phyloP scores from a whole-genome alignment of 2,113 vertebrate genomes.

The Gobius niger region DNA sequence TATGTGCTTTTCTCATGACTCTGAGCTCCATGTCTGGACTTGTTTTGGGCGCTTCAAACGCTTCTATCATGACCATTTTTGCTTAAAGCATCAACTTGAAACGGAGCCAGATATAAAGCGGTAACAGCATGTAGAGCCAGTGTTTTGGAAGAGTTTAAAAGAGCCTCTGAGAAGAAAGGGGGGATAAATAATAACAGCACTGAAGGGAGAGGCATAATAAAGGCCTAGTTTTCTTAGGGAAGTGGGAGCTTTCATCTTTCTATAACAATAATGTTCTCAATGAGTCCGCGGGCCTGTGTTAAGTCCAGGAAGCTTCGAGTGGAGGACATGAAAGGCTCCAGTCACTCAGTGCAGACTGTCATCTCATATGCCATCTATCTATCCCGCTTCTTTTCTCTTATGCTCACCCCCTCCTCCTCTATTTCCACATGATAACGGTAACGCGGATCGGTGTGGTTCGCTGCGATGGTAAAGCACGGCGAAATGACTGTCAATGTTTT shows the following conservation, averaged over 20 bases:
- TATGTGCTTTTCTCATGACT: slow-evolving; percentile 49
- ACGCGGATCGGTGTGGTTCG: slow-evolving; percentile 44
- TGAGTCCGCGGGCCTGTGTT: slow-evolving; percentile 65
- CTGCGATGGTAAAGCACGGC: slow-evolving; percentile 53
- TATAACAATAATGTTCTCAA: slow-evolving; percentile 76
- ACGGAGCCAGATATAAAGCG: slow-evolving; percentile 71
- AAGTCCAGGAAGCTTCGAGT: slow-evolving; percentile 69
- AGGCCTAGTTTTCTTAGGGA: slow-evolving; percentile 70
- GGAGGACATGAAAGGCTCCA: slow-evolving; percentile 73
- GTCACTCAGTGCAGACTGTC: slow-evolving; percentile 40
- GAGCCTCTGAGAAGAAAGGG: slow-evolving; percentile 71
- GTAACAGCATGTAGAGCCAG: slow-evolving; percentile 71
- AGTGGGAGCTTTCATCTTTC: slow-evolving; percentile 76
- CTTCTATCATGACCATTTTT: slow-evolving; percentile 68
- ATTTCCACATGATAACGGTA: slow-evolving; percentile 58
- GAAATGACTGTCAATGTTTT: slow-evolving; percentile 63
- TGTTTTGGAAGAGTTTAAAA: slow-evolving; percentile 77
- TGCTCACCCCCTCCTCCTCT: slow-evolving; percentile 34
- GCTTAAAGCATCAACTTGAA: slow-evolving; percentile 75
- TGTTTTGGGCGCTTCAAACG: slow-evolving; percentile 72
- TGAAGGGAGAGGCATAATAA: slow-evolving; percentile 74
- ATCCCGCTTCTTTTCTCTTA: slow-evolving; percentile 33
- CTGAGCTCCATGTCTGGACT: slow-evolving; percentile 66
- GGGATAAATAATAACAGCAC: slow-evolving; percentile 78
- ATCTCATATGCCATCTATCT: slow-evolving; percentile 59